Evolutionary conservation across 2,797 vertebrate species (phyloP), one percentile per base, ranked within the genome.

Genomic region (Onychomys torridus): DNA sequence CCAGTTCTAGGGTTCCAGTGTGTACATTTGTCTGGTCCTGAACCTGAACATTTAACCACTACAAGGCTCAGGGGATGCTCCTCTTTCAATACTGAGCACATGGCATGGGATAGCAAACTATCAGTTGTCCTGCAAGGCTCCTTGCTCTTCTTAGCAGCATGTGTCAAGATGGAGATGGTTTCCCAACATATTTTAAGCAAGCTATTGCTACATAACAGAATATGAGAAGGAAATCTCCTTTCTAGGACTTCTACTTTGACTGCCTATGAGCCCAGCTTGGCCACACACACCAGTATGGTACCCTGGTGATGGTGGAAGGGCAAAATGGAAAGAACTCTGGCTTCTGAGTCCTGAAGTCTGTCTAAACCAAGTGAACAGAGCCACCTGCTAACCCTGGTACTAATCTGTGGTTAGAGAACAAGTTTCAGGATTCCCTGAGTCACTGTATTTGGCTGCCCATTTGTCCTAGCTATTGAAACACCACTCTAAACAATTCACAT

Each of bases 361-460:
- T 49, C 32, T 69, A 86, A 86, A 69, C 2, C 32, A 69, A 67
- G 11, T 69, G 21, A n/a, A 69, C 79, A 32, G 77, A 96, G 65
- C 16, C 69, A 73, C 55, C n/a, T 84, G 85, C 73, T 79, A 92
- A 81, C 40, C 61, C 40, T 81, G 8, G 52, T 27, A 11, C n/a
- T 91, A 25, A 61, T 82, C 81, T 37, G 67, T 40, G 43, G 65
- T 40, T 88, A 29, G 21, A 55, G 93, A 97, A 77, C 83, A 57
- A 63, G 86, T 6, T 61, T 90, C 21, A 27, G 29, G 40, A 61
- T 63, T 93, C 37, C 61, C 69, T 13, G 40, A 87, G 40, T 43
- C 40, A 69, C 16, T 67, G 6, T 46, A 57, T 61, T 82, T 90
- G 2, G 2, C 11, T 46, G 25, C 4, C 40, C 69, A 37, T 69